Evolutionary conservation across 1,140 invertebrate species (phyloP).

Genomic region (Whitmania pigra): DNA sequence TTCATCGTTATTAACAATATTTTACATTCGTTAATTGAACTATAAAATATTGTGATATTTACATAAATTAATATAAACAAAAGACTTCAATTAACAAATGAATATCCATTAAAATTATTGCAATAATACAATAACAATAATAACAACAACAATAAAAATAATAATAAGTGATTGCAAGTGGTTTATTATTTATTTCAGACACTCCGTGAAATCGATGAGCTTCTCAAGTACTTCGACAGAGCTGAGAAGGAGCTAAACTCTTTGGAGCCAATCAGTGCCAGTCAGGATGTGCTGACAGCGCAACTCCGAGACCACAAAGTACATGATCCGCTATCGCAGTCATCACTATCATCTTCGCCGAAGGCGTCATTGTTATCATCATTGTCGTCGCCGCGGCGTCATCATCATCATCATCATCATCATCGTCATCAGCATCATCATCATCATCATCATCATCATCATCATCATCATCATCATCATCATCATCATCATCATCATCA

Average conservation of each 20-base stretch:
- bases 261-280: slow-evolving; percentile 75
- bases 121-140: no score
- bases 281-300: slow-evolving; percentile 71
- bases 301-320: slow-evolving; percentile 81
- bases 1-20: slow-evolving; percentile 6
- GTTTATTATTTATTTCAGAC: slow-evolving; percentile 29
- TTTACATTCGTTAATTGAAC: slow-evolving; percentile 12
- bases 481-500: no score
- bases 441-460: not conserved
- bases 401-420: no score
- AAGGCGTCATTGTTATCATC: no score
- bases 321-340: slow-evolving; percentile 1
- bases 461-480: not conserved
- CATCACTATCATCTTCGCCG: not conserved
- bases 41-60: no score
- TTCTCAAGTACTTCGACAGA: slow-evolving; percentile 74
- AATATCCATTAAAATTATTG: no score
- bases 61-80: no score
- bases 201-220: slow-evolving; percentile 45
- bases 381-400: no score
- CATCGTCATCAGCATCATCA: not conserved
- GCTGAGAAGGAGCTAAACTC: slow-evolving; percentile 74
- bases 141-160: not conserved
- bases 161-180: not conserved
- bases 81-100: no score